These are phyloP conservation scores for Platichthys flesus DNA, from an alignment of 2,113 vertebrate genomes.

Conservation along the genomic window DNA sequence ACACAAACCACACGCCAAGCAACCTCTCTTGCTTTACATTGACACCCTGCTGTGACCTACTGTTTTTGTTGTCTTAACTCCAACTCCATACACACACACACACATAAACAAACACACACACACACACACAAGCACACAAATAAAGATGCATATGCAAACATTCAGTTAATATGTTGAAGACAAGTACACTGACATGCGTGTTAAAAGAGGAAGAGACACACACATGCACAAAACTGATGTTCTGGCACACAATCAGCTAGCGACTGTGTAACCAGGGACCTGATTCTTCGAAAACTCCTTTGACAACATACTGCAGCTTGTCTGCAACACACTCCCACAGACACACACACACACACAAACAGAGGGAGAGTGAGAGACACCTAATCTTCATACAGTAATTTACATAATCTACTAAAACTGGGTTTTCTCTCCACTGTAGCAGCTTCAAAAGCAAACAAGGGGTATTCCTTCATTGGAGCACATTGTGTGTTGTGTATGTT, in stretches of 20 bases:
- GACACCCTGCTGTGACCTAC: slow-evolving; percentile 53
- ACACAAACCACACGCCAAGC: slow-evolving; percentile 5
- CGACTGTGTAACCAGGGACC: slow-evolving; percentile 47
- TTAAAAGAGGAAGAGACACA: slow-evolving; percentile 13
- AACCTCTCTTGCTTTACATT: slow-evolving; percentile 44
- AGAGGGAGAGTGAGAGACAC: slow-evolving; percentile 4
- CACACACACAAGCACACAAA: background rate
- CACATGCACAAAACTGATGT: slow-evolving; percentile 34
- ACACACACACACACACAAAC: background rate
- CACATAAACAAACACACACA: no score
- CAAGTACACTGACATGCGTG: background rate
- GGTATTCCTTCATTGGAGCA: slow-evolving; percentile 36
- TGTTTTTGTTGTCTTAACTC: background rate
- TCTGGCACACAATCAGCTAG: slow-evolving; percentile 32
- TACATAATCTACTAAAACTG: slow-evolving; percentile 64
- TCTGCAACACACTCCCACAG: slow-evolving; percentile 5
- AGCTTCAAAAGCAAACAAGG: slow-evolving; percentile 33
- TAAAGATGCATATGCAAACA: slow-evolving; percentile 14
- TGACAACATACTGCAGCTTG: slow-evolving; percentile 50
- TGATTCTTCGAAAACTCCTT: slow-evolving; percentile 50
- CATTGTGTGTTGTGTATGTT: slow-evolving; percentile 12
- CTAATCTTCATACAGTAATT: slow-evolving; percentile 45
- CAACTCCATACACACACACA: background rate
- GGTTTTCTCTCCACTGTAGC: slow-evolving; percentile 35
- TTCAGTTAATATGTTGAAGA: background rate